phyloP scores from a whole-genome alignment of 2,113 vertebrate genomes.

The Tauraco erythrolophus region DNA sequence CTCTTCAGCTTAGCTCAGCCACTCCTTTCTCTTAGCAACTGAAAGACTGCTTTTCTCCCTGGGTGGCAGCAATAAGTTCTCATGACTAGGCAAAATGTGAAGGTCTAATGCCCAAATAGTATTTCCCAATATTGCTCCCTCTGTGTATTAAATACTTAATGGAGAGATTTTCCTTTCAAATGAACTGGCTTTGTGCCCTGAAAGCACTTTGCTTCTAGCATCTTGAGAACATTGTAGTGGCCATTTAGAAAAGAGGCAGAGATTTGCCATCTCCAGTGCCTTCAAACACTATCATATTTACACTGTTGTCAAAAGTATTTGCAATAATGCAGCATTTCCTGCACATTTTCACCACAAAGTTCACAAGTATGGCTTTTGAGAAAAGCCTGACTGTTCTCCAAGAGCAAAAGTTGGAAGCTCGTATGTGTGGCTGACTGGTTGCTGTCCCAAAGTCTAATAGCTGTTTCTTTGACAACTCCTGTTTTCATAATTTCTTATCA shows the following conservation, averaged over 20 bases:
- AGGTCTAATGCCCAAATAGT: neutral
- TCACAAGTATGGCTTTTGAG: neutral
- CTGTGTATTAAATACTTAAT: slow-evolving; percentile 8
- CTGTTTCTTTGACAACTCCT: neutral
- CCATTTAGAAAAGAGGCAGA: neutral
- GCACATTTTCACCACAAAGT: neutral
- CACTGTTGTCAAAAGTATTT: neutral
- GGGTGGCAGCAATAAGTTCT: neutral
- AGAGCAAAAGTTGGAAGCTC: neutral
- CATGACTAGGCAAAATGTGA: slow-evolving; percentile 1
- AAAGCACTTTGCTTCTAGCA: slow-evolving; percentile 25
- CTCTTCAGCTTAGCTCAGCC: neutral
- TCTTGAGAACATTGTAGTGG: neutral
- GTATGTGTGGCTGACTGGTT: neutral
- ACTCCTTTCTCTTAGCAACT: neutral
- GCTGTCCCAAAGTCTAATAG: neutral
- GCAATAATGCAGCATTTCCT: neutral
- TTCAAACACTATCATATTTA: neutral
- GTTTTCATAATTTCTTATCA: neutral
- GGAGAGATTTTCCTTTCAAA: neutral
- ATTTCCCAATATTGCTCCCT: neutral
- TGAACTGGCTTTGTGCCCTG: slow-evolving; percentile 39
- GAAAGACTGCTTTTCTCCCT: neutral
- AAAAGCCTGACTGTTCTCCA: neutral
- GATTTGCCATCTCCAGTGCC: neutral